Conservation (phyloP, 2,888 invertebrate species). For the Mycalesis mineus region DNA sequence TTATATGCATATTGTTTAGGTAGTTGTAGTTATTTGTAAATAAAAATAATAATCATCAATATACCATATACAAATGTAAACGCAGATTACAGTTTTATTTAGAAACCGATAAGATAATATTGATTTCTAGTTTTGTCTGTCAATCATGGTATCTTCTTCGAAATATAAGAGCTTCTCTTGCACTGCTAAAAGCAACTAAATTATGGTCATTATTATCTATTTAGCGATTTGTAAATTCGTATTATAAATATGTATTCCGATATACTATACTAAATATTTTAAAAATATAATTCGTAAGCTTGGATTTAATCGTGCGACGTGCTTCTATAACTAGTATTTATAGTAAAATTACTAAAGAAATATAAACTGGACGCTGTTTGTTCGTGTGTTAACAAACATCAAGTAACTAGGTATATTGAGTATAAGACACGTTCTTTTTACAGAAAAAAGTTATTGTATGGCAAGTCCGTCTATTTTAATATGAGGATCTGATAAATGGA, state of each 20-base stretch:
- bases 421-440: too few relatives aligned
- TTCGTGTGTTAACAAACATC: neutral
- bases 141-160: neutral
- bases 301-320: constrained; percentile 24
- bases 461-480: too few relatives aligned
- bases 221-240: constrained; percentile 10
- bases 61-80: too few relatives aligned
- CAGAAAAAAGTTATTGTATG: too few relatives aligned
- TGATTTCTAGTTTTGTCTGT: too few relatives aligned
- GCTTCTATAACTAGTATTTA: constrained; percentile 25
- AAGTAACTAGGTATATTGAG: too few relatives aligned
- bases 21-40: too few relatives aligned
- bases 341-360: constrained; percentile 5
- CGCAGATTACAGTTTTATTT: too few relatives aligned
- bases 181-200: constrained; percentile 4
- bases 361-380: neutral
- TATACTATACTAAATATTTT: neutral
- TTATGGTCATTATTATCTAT: constrained; percentile 1
- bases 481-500: too few relatives aligned
- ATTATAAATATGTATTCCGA: neutral
- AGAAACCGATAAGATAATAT: too few relatives aligned
- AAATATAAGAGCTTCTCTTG: neutral
- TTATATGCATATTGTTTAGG: too few relatives aligned
- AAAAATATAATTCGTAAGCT: constrained; percentile 7
- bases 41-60: too few relatives aligned